Conservation (phyloP, 64 coral and sea anemone genomes). For the Pocillopora verrucosa region DNA sequence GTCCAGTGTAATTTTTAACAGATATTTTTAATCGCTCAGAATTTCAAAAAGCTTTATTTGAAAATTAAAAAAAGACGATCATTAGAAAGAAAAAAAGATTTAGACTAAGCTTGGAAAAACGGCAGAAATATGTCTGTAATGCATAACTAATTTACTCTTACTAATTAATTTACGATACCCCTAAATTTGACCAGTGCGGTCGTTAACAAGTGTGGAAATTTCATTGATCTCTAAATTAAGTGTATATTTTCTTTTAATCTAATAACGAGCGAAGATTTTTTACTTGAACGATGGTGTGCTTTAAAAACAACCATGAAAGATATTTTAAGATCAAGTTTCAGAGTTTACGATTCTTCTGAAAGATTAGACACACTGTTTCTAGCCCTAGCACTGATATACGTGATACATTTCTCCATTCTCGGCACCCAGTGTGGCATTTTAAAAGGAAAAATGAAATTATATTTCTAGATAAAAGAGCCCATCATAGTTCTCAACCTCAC, state of each 20-base stretch:
- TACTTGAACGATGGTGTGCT: too few species aligned
- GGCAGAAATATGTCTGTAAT: constrained; percentile 22
- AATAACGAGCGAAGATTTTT: too few species aligned
- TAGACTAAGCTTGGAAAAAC: not conserved
- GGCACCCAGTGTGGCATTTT: not conserved
- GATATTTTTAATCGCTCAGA: not conserved
- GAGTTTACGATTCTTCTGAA: not conserved
- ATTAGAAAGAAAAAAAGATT: not conserved
- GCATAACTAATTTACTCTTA: constrained; percentile 21
- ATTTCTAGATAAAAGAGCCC: not conserved
- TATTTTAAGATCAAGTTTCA: not conserved
- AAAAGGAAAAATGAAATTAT: not conserved
- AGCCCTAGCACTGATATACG: not conserved
- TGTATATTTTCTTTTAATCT: not conserved
- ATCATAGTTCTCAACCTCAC: not conserved
- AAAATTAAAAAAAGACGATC: not conserved
- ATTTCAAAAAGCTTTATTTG: not conserved
- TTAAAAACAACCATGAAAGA: not conserved
- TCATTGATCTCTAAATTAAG: not conserved
- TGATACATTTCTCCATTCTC: not conserved
- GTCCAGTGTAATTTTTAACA: not conserved
- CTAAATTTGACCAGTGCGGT: not conserved
- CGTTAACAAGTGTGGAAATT: not conserved
- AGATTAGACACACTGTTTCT: not conserved
- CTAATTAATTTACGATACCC: not conserved